Evolutionary conservation across 2,113 vertebrate genomes (phyloP).

Genomic region (Tachuris rubrigastra): DNA sequence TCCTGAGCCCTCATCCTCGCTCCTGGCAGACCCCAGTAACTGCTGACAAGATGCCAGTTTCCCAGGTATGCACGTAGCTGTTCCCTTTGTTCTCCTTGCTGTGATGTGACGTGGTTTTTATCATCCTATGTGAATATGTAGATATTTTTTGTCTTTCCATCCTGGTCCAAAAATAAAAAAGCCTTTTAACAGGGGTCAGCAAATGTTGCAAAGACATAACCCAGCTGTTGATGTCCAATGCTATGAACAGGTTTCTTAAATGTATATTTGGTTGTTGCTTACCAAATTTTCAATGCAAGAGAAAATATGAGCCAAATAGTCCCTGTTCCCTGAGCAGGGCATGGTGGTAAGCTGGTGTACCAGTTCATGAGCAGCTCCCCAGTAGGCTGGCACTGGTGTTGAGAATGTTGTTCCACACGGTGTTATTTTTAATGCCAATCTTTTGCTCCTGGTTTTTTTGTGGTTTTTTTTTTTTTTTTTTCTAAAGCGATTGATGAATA

Average conservation of each 20-base stretch:
- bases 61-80: not conserved
- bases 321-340: not conserved
- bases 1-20: not conserved
- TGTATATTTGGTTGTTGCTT: not conserved
- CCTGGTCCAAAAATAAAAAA: not conserved
- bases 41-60: not conserved
- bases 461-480: not conserved
- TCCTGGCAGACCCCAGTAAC: not conserved
- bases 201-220: not conserved
- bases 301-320: not conserved
- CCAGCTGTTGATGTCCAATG: not conserved
- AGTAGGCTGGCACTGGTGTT: not conserved
- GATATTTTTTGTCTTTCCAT: not conserved
- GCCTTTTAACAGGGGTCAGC: not conserved
- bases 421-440: not conserved
- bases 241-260: not conserved
- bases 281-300: not conserved
- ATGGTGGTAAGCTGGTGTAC: not conserved
- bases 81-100: not conserved
- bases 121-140: not conserved
- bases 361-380: not conserved
- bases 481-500: constrained; percentile 47
- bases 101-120: not conserved
- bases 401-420: not conserved
- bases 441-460: not conserved